Evolutionary conservation across 1,140 invertebrate species (phyloP).

Genomic region (Drosophila funebris): DNA sequence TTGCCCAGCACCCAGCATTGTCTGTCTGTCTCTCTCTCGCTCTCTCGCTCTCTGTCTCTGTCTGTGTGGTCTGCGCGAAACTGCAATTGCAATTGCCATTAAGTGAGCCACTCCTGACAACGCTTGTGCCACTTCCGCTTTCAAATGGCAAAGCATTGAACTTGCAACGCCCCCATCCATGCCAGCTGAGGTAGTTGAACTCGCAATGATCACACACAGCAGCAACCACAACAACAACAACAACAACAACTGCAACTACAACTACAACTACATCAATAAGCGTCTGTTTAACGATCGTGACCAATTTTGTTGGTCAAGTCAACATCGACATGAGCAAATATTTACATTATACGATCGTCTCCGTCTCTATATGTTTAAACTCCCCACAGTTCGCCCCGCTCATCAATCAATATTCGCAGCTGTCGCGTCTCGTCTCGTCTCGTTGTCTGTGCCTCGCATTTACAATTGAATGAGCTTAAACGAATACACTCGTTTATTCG

Average conservation of each 20-base stretch:
- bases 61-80: neutral
- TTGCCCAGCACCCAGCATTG: too few relatives aligned
- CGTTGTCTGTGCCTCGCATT: constrained; percentile 59
- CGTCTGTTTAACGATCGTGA: constrained; percentile 79
- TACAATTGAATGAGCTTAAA: constrained; percentile 51
- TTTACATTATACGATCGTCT: constrained; percentile 62
- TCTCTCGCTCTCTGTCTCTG: too few relatives aligned
- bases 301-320: constrained; percentile 77
- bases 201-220: constrained; percentile 36
- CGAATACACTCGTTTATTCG: neutral
- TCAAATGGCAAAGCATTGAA: constrained; percentile 62
- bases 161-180: constrained; percentile 59
- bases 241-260: neutral
- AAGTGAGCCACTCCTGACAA: constrained; percentile 67
- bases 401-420: constrained; percentile 57
- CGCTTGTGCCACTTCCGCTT: constrained; percentile 69
- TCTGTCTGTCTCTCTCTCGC: neutral
- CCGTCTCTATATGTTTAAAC: constrained; percentile 10
- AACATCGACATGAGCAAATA: constrained; percentile 69
- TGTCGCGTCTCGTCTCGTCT: constrained; percentile 30
- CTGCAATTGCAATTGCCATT: constrained; percentile 41
- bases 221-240: constrained; percentile 6
- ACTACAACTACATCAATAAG: constrained; percentile 29
- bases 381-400: constrained; percentile 3
- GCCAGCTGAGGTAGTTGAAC: constrained; percentile 59